Percentiles rank a stretch among this genome's conserved stretches.
Conservation (phyloP, 2,113 vertebrate genomes). For the Paratilapia polleni region DNA sequence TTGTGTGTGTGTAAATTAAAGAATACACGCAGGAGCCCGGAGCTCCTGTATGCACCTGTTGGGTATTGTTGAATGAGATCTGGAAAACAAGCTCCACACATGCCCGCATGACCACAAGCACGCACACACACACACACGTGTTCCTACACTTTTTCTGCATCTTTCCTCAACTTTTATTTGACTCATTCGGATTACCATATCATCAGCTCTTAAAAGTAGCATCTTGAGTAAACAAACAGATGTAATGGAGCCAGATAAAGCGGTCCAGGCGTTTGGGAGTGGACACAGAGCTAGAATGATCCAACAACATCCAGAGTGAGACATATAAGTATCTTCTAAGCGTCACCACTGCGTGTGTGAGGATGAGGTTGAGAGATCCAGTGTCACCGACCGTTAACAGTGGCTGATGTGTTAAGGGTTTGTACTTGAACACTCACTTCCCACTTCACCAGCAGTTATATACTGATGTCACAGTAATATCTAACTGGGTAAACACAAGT, state of each 20-base stretch:
- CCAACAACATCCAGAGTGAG: background rate
- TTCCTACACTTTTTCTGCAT: constrained; percentile 2
- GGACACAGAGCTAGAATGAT: background rate
- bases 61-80: constrained; percentile 44
- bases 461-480: background rate
- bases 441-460: background rate
- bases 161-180: constrained; percentile 15
- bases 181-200: constrained; percentile 8
- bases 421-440: background rate
- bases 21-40: background rate
- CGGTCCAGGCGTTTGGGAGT: constrained; percentile 11
- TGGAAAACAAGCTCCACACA: constrained; percentile 11
- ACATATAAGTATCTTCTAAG: constrained; percentile 5
- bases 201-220: background rate
- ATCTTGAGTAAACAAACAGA: constrained; percentile 14
- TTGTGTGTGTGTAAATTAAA: constrained; percentile 10
- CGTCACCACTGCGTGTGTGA: constrained; percentile 14
- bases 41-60: constrained; percentile 56
- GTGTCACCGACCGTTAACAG: constrained; percentile 34
- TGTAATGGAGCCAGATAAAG: constrained; percentile 14
- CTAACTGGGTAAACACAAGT: background rate
- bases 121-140: background rate
- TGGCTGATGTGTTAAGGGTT: constrained; percentile 27
- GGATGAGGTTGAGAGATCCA: background rate
- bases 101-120: background rate